Evolutionary conservation across 2,888 invertebrate genomes (phyloP).

Genomic region (Cataglyphis albicans): DNA sequence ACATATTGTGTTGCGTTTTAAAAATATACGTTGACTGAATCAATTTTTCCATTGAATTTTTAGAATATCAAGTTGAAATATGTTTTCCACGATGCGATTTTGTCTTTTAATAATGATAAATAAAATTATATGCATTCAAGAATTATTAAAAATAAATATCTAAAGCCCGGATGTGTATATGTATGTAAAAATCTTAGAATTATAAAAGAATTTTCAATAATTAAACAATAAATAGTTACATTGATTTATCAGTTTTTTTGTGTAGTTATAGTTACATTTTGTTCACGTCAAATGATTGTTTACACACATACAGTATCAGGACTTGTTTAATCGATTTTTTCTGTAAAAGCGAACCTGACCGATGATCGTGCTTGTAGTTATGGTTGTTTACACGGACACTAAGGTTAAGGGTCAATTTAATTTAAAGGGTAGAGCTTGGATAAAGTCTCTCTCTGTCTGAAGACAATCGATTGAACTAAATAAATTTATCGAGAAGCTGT

Average conservation of each 20-base stretch:
- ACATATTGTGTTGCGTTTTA: neutral
- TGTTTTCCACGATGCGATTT: neutral
- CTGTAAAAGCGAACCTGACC: conserved; percentile 16
- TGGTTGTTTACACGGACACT: conserved; percentile 65
- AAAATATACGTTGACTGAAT: neutral
- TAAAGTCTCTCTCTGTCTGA: conserved; percentile 9
- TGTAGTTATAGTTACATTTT: conserved; percentile 11
- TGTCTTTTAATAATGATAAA: neutral
- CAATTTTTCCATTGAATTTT: neutral
- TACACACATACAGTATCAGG: neutral
- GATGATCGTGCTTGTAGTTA: conserved; percentile 2
- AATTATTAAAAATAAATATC: neutral
- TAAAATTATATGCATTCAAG: neutral
- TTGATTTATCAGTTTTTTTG: neutral
- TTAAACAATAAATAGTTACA: neutral
- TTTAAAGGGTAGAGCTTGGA: conserved; percentile 53
- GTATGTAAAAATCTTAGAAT: neutral
- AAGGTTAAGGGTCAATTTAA: conserved; percentile 73
- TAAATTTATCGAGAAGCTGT: conserved; percentile 28
- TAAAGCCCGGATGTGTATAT: neutral
- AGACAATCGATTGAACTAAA: conserved; percentile 35
- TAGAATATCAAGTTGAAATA: neutral
- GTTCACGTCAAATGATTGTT: neutral
- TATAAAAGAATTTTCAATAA: neutral
- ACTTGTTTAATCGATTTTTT: conserved; percentile 38